phyloP scores from a whole-genome alignment of 2,113 vertebrate genomes.

The Oxyruncus cristatus region DNA sequence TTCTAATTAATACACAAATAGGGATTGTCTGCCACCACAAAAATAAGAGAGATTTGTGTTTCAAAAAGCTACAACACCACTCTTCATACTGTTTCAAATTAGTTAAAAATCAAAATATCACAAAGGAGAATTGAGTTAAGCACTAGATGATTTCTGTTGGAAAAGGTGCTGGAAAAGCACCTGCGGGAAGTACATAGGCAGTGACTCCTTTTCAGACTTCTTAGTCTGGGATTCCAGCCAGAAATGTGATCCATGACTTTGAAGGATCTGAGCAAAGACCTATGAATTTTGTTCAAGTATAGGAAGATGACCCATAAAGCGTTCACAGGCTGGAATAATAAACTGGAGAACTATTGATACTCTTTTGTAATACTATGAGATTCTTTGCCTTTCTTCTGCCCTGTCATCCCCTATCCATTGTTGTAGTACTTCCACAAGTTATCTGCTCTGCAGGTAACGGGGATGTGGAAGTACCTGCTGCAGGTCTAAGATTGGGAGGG shows the following conservation, averaged over 20 bases:
- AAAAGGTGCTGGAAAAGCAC: background rate
- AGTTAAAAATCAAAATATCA: background rate
- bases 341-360: background rate
- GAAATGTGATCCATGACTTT: background rate
- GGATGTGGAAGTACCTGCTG: accelerated
- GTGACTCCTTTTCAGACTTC: too few relatives aligned
- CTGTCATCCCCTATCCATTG: background rate
- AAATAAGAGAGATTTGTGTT: conserved; percentile 5
- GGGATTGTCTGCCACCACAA: conserved; percentile 21
- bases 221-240: background rate
- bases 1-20: conserved; percentile 54
- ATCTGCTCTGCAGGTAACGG: background rate
- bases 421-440: background rate
- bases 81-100: background rate
- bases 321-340: background rate
- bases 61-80: conserved; percentile 6
- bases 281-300: background rate
- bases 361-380: background rate
- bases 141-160: background rate
- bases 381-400: background rate
- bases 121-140: background rate
- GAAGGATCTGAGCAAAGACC: background rate
- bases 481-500: background rate
- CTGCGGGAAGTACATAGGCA: background rate
- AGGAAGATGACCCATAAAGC: background rate